A percentile compares a stretch with the other conserved stretches of the same genome.
Conservation (phyloP, 2,113 vertebrate genomes). For the Saimiri boliviensis region DNA sequence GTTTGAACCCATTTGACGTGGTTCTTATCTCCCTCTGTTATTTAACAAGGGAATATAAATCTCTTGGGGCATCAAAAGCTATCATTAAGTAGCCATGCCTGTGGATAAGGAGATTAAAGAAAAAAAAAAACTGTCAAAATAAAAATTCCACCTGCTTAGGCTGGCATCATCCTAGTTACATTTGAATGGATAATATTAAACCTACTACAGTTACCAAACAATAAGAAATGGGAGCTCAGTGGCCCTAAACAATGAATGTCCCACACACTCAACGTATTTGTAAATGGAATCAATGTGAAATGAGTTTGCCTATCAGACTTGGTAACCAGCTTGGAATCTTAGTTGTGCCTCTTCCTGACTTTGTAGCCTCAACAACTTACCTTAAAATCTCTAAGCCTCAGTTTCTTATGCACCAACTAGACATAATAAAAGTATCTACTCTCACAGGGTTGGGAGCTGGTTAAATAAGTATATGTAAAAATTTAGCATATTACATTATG, state of each 20-base stretch:
- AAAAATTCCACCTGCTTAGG: too few relatives aligned
- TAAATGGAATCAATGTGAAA: background rate
- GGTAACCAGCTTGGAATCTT: background rate
- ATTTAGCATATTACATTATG: background rate
- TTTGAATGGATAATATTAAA: background rate
- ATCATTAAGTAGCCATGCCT: too few relatives aligned
- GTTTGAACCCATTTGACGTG: too few relatives aligned
- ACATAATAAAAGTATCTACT: background rate
- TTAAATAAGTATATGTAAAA: background rate
- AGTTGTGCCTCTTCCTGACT: background rate
- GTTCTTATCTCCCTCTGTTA: too few relatives aligned
- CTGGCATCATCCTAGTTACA: too few relatives aligned
- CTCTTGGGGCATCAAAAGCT: too few relatives aligned
- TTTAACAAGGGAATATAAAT: too few relatives aligned
- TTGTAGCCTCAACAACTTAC: background rate
- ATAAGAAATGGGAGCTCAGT: background rate
- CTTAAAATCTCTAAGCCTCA: background rate
- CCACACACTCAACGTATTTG: background rate
- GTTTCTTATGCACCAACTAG: background rate
- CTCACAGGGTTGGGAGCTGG: background rate
- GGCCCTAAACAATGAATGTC: background rate
- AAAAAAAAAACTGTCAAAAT: too few relatives aligned
- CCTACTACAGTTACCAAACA: background rate
- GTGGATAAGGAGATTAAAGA: too few relatives aligned
- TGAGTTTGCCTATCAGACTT: background rate